These are phyloP conservation scores for Pocillopora grandis DNA, from an alignment of 92 coral and sea anemone species.

Conservation along the genomic window DNA sequence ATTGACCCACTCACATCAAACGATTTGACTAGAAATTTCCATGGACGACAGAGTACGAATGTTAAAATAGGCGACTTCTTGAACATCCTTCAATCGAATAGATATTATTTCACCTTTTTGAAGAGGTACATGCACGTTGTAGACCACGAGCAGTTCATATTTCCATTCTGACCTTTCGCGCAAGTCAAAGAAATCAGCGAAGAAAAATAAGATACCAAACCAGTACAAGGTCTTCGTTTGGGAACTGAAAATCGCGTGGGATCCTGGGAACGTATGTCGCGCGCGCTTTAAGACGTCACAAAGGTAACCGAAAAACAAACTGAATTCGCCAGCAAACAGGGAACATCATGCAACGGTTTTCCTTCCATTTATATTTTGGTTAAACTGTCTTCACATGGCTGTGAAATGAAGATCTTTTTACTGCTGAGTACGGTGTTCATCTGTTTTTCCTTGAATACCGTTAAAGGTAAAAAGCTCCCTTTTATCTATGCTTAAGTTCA, in stretches of 20 bases:
- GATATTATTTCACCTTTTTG: too few relatives aligned
- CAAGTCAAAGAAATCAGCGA: too few relatives aligned
- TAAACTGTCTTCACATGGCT: neutral
- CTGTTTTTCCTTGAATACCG: neutral
- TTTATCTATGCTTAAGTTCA: neutral
- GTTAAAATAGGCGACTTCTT: too few relatives aligned
- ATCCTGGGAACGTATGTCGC: slow-evolving; percentile 9
- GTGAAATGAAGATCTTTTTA: slow-evolving; percentile 10
- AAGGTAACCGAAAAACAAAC: slow-evolving; percentile 22
- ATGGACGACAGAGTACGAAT: too few relatives aligned
- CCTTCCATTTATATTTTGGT: neutral
- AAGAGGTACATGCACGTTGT: too few relatives aligned
- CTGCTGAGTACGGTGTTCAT: neutral
- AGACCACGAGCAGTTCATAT: too few relatives aligned
- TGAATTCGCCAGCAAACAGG: slow-evolving; percentile 28
- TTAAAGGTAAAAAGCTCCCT: neutral
- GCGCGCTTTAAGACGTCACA: slow-evolving; percentile 26
- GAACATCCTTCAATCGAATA: too few relatives aligned
- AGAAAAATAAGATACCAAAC: too few relatives aligned
- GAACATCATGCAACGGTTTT: slow-evolving; percentile 5
- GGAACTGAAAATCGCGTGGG: neutral
- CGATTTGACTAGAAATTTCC: too few relatives aligned
- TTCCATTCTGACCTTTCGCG: too few relatives aligned
- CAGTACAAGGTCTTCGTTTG: too few relatives aligned
- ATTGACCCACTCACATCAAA: too few relatives aligned